Percentiles rank a stretch among this genome's conserved stretches.
These are phyloP conservation scores for Frankliniella intonsa DNA, from an alignment of 2,888 invertebrate species.

Conservation along the genomic window DNA sequence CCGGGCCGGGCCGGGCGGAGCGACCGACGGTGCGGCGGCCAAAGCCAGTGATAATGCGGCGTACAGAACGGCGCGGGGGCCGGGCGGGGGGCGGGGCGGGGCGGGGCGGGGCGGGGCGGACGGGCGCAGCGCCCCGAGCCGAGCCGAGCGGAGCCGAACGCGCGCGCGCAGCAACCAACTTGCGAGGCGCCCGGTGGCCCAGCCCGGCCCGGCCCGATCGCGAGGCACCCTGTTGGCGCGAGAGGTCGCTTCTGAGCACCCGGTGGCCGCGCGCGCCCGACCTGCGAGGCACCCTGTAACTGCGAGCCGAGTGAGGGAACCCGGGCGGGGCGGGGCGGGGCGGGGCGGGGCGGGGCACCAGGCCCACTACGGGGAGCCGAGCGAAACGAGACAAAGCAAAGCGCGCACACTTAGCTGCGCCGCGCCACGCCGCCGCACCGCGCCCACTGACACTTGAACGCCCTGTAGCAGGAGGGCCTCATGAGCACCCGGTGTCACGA, in stretches of 20 bases:
- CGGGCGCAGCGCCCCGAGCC: neutral
- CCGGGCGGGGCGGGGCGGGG: constrained; percentile 15
- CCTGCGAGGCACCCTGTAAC: constrained; percentile 21
- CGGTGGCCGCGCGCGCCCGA: constrained; percentile 22
- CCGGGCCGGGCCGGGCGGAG: neutral
- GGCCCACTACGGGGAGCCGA: constrained; percentile 12
- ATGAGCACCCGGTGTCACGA: constrained; percentile 9
- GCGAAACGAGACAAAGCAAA: constrained; percentile 26
- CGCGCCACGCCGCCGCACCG: constrained; percentile 6
- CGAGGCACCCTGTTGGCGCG: constrained; percentile 25
- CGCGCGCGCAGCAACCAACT: neutral
- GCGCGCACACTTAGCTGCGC: constrained; percentile 25
- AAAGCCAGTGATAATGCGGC: neutral
- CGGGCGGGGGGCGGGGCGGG: neutral
- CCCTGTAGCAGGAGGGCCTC: constrained; percentile 21
- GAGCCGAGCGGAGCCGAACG: neutral
- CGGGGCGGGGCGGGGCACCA: neutral
- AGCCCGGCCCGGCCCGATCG: neutral
- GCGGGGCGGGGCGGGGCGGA: neutral
- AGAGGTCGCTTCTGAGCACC: constrained; percentile 23
- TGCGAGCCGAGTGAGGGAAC: constrained; percentile 25
- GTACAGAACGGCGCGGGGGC: constrained; percentile 1
- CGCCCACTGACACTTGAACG: constrained; percentile 25
- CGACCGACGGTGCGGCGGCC: neutral
- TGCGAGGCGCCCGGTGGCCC: constrained; percentile 8